Conservation (phyloP, 2,113 vertebrate species). For the Fulmarus glacialis region DNA sequence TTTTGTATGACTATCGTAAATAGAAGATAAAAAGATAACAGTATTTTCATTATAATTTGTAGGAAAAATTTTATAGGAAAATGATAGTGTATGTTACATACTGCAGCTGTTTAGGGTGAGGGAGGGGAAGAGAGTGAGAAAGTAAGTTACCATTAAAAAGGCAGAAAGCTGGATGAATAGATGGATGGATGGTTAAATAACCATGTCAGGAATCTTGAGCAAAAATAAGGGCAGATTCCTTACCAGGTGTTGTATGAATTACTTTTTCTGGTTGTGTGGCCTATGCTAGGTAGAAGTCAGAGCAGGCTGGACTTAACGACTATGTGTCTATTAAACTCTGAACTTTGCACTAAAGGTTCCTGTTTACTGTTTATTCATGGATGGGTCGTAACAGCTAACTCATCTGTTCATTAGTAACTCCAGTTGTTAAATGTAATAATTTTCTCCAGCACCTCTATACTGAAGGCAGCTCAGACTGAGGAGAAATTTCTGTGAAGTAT, state of each 20-base stretch:
- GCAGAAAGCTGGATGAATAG: background rate
- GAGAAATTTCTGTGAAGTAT: background rate
- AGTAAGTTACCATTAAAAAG: background rate
- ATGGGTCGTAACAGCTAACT: background rate
- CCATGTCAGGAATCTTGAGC: background rate
- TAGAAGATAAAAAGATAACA: background rate
- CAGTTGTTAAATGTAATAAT: background rate
- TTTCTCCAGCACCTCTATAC: background rate
- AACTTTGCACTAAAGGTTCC: background rate
- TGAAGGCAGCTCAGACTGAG: background rate
- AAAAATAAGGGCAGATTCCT: background rate
- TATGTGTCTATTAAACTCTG: background rate
- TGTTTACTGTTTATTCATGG: background rate
- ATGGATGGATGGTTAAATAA: background rate
- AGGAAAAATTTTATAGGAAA: background rate
- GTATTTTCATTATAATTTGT: background rate
- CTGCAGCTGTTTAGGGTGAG: background rate
- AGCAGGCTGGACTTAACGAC: background rate
- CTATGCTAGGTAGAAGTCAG: background rate
- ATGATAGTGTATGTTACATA: background rate
- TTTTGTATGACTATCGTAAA: background rate
- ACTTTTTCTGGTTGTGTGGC: background rate
- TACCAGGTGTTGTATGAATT: background rate
- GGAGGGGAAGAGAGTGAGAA: background rate
- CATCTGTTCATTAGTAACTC: background rate